These are phyloP conservation scores for Diglossa cyanea DNA, from an alignment of 2,797 vertebrate species.

Conservation along the genomic window DNA sequence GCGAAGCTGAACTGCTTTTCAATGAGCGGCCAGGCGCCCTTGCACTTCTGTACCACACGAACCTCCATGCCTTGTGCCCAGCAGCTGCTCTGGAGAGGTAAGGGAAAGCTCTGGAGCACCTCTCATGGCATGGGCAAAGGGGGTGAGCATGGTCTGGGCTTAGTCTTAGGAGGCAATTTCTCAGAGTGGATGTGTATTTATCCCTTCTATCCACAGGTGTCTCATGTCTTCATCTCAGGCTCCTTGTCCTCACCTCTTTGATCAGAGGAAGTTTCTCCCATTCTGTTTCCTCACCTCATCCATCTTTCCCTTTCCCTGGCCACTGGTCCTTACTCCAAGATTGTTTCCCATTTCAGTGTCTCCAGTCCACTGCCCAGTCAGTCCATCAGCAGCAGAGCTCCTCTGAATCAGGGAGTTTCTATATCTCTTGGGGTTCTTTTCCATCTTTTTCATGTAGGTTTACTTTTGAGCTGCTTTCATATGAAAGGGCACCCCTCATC, in stretches of 20 bases:
- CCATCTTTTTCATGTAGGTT: neutral
- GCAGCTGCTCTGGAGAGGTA: conserved; percentile 89
- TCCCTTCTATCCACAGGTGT: neutral
- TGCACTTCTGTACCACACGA: conserved; percentile 88
- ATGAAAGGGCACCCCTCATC: neutral
- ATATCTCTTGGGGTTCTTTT: neutral
- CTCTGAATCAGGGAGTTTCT: neutral
- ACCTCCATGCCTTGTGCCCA: conserved; percentile 87
- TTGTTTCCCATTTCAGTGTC: neutral
- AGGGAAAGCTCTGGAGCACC: conserved; percentile 1
- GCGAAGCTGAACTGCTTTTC: conserved; percentile 87
- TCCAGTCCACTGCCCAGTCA: neutral
- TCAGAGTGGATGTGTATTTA: neutral
- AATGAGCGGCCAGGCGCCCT: conserved; percentile 86
- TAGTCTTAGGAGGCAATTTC: neutral
- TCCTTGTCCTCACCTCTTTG: neutral
- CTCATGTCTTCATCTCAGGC: neutral
- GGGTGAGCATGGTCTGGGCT: neutral
- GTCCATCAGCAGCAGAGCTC: neutral
- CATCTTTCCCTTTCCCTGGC: neutral
- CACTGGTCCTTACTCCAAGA: neutral
- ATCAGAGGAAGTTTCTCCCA: neutral
- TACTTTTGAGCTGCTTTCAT: neutral
- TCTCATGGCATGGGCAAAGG: neutral
- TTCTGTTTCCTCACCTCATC: neutral